A percentile compares a stretch with the other conserved stretches of the same genome.
These are phyloP conservation scores for Calypte anna DNA, from an alignment of 2,113 vertebrate genomes.

Conservation along the genomic window DNA sequence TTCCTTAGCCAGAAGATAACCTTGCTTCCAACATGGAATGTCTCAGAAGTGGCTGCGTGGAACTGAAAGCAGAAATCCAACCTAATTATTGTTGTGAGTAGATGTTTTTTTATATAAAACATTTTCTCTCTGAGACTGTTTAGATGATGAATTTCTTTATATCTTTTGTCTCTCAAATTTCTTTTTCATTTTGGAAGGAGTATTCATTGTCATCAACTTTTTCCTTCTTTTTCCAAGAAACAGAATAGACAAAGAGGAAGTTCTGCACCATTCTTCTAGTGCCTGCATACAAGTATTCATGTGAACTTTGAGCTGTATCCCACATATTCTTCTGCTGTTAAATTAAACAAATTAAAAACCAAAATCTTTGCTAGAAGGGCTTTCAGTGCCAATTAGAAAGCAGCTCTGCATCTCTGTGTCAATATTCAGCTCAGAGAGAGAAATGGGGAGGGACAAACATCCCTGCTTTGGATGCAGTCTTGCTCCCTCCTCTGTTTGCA, in stretches of 20 bases:
- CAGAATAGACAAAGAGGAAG: not conserved
- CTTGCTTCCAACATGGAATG: accelerated
- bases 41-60: not conserved
- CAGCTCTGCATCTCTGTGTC: not conserved
- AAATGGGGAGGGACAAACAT: not conserved
- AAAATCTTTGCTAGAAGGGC: not conserved
- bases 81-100: not conserved
- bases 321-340: not conserved
- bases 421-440: not conserved
- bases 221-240: not conserved
- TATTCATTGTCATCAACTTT: not conserved
- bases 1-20: not conserved
- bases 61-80: not conserved
- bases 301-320: not conserved
- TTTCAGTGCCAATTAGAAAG: not conserved
- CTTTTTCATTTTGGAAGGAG: not conserved
- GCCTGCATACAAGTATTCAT: not conserved
- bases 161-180: not conserved
- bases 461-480: not conserved
- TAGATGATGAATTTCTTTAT: not conserved
- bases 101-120: not conserved
- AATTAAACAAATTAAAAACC: not conserved
- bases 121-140: not conserved
- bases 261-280: not conserved
- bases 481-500: not conserved